phyloP scores from a whole-genome alignment of 1,140 invertebrate genomes.

The Heliothis subflexa region DNA sequence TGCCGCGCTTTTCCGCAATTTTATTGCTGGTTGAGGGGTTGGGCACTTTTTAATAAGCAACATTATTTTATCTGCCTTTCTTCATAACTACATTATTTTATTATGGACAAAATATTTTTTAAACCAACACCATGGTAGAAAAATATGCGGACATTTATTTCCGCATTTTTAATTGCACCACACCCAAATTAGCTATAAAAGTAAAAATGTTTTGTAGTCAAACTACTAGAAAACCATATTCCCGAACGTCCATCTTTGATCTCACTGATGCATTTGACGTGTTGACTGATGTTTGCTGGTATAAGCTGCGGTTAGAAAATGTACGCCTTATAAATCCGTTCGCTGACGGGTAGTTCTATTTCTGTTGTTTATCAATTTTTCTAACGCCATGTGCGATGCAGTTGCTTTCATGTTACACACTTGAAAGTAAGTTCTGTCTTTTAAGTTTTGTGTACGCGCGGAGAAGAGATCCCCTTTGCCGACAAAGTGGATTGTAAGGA shows the following conservation, averaged over 20 bases:
- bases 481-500: conserved; percentile 34
- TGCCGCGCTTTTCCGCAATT: conserved; percentile 17
- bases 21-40: background rate
- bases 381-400: conserved; percentile 48
- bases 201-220: conserved; percentile 37
- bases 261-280: conserved; percentile 52
- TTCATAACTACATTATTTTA: background rate
- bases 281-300: conserved; percentile 52
- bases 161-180: conserved; percentile 6
- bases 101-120: background rate
- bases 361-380: conserved; percentile 52
- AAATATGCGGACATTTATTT: background rate
- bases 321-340: conserved; percentile 47
- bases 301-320: conserved; percentile 30
- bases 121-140: background rate
- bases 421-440: conserved; percentile 43
- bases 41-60: no score
- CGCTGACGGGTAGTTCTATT: conserved; percentile 45
- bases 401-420: conserved; percentile 47
- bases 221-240: conserved; percentile 45
- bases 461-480: conserved; percentile 16
- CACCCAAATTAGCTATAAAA: conserved; percentile 41
- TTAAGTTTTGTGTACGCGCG: conserved; percentile 40
- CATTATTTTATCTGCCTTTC: background rate
- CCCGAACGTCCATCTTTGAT: conserved; percentile 50